A percentile compares a stretch with the other conserved stretches of the same genome.
phyloP scores from a whole-genome alignment of 1,140 invertebrate species.

The Dreissena polymorpha region DNA sequence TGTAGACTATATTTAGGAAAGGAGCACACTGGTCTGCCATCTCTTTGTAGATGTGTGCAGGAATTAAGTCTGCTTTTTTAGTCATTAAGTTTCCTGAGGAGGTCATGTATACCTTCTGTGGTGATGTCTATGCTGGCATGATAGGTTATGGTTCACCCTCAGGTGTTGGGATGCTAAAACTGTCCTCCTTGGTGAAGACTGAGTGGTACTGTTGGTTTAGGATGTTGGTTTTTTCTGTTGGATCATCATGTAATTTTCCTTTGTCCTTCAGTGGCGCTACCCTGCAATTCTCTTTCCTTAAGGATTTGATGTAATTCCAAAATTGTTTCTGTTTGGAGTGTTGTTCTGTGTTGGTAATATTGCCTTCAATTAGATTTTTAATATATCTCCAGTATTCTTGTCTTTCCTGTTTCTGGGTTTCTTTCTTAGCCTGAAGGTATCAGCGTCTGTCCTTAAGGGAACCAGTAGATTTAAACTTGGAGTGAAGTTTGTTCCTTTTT shows the following conservation, averaged over 20 bases:
- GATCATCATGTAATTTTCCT: conserved; percentile 2
- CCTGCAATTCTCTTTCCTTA: too few relatives aligned
- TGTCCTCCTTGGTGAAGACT: conserved; percentile 15
- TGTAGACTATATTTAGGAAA: too few relatives aligned
- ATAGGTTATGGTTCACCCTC: not conserved
- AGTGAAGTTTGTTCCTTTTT: not conserved
- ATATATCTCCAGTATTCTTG: not conserved
- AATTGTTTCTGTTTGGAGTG: too few relatives aligned
- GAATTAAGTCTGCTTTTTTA: too few relatives aligned
- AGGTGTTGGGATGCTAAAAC: not conserved
- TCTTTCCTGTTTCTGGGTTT: not conserved
- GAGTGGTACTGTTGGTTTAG: conserved; percentile 32
- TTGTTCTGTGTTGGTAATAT: too few relatives aligned
- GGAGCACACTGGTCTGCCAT: too few relatives aligned
- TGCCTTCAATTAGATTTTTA: too few relatives aligned
- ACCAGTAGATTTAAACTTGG: not conserved
- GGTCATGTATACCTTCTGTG: too few relatives aligned
- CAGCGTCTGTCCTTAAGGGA: not conserved
- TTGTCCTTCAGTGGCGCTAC: conserved; percentile 13
- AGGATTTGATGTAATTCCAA: too few relatives aligned
- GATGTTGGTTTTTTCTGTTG: conserved; percentile 48
- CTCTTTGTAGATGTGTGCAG: too few relatives aligned
- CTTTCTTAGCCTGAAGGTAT: not conserved
- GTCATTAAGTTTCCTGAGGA: too few relatives aligned
- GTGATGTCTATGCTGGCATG: too few relatives aligned